Percentiles rank a stretch among this genome's conserved stretches.
phyloP scores from a whole-genome alignment of 92 coral and sea anemone genomes.

The Phenganax stokvisi region DNA sequence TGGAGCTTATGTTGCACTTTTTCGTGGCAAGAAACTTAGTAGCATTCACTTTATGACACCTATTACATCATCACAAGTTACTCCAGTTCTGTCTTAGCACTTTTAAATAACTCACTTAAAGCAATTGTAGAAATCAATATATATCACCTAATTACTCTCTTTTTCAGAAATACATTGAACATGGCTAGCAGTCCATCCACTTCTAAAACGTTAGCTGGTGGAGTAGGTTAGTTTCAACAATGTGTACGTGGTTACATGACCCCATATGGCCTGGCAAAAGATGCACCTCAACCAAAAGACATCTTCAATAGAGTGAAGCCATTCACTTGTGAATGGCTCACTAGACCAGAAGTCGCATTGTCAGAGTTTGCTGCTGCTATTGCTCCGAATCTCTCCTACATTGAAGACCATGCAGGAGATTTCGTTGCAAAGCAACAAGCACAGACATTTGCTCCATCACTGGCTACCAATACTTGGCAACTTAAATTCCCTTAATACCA shows the following conservation, averaged over 20 bases:
- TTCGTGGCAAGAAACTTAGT: neutral
- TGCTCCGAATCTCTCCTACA: too few relatives aligned
- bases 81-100: neutral
- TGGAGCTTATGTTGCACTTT: conserved; percentile 17
- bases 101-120: too few relatives aligned
- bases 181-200: too few relatives aligned
- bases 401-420: too few relatives aligned
- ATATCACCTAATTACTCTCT: too few relatives aligned
- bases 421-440: too few relatives aligned
- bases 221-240: neutral
- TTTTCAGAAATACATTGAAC: too few relatives aligned
- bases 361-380: neutral
- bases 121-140: too few relatives aligned
- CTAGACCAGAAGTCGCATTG: conserved; percentile 1
- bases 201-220: too few relatives aligned
- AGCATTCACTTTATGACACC: neutral
- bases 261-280: neutral
- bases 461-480: too few relatives aligned
- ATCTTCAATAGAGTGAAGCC: neutral
- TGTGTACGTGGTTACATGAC: neutral
- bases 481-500: too few relatives aligned
- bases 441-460: too few relatives aligned
- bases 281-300: neutral
- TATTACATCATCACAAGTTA: neutral
- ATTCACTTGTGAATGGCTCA: conserved; percentile 32